These are phyloP conservation scores for Emys orbicularis DNA, from an alignment of 2,797 vertebrate species.

Conservation along the genomic window DNA sequence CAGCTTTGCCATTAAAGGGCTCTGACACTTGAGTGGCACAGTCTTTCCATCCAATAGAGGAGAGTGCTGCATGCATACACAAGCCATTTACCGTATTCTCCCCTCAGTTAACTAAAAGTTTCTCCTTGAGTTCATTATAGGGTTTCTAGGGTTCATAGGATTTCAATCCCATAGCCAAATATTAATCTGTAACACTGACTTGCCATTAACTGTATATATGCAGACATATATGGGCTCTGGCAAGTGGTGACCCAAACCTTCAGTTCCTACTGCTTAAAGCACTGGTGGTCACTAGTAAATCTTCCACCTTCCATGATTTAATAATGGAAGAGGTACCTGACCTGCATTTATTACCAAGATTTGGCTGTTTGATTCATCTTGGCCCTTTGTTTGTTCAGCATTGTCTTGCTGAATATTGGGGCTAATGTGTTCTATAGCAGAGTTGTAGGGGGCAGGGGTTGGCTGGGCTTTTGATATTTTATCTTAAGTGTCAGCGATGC, in stretches of 20 bases:
- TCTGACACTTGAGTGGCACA: background rate
- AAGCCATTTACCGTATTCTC: background rate
- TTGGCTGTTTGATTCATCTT: background rate
- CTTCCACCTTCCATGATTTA: background rate
- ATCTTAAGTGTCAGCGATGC: too few relatives aligned
- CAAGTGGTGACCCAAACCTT: background rate
- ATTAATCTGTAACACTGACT: background rate
- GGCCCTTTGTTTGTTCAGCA: background rate
- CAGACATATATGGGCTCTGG: accelerated
- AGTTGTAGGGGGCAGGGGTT: background rate
- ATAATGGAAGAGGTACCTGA: background rate
- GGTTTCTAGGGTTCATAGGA: background rate
- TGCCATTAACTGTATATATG: background rate
- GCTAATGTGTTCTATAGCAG: background rate
- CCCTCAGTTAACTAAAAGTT: background rate
- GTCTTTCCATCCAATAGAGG: background rate
- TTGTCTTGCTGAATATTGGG: background rate
- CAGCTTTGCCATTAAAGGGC: background rate
- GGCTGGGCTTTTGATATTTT: background rate
- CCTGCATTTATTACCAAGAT: background rate
- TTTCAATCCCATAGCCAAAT: background rate
- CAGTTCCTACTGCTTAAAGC: background rate
- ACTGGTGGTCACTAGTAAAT: background rate
- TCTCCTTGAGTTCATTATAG: background rate
- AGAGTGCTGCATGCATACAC: background rate